phyloP scores from a whole-genome alignment of 2,888 invertebrate genomes.

The Brassicogethes aeneus region DNA sequence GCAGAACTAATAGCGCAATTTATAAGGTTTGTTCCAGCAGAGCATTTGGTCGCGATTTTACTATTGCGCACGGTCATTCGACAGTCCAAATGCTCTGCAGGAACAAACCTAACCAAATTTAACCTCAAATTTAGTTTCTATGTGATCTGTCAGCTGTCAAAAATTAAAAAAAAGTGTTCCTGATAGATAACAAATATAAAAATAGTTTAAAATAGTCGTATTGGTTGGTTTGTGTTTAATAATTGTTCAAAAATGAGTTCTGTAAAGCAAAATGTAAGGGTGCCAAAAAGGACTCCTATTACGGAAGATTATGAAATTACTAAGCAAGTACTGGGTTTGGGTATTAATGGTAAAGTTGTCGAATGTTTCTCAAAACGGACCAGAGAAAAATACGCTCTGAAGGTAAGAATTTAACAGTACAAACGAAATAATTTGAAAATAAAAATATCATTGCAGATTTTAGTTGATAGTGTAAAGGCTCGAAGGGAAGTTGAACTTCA shows the following conservation, averaged over 20 bases:
- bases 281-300: conserved; percentile 72
- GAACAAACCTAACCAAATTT: too few species aligned
- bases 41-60: too few species aligned
- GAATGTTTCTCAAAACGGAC: conserved; percentile 77
- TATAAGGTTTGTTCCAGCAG: too few species aligned
- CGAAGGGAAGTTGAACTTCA: conserved; percentile 92
- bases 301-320: conserved; percentile 89
- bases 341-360: conserved; percentile 98
- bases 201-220: too few species aligned
- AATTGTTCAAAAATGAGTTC: not conserved
- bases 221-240: too few species aligned
- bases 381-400: conserved; percentile 79
- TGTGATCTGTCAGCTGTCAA: too few species aligned
- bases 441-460: conserved; percentile 61
- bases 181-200: too few species aligned
- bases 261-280: conserved; percentile 18
- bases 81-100: too few species aligned
- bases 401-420: conserved; percentile 67
- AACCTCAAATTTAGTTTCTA: too few species aligned
- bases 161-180: too few species aligned
- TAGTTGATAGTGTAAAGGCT: conserved; percentile 89
- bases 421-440: conserved; percentile 1
- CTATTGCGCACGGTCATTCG: too few species aligned
- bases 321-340: conserved; percentile 87
- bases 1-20: too few species aligned